phyloP scores from a whole-genome alignment of 2,888 invertebrate species.

The Zygaena filipendulae region DNA sequence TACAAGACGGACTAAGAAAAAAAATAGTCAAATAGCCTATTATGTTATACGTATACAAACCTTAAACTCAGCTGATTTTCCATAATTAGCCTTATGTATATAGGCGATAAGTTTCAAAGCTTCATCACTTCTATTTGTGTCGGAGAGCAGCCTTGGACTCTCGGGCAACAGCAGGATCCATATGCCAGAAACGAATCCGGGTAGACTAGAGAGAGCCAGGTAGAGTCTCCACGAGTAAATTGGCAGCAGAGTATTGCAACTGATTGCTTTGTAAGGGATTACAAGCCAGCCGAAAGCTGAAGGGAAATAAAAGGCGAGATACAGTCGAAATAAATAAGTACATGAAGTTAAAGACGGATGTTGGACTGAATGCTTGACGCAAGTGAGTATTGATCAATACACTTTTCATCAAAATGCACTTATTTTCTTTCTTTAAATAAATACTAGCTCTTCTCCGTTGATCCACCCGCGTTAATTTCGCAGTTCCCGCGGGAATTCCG shows the following conservation, averaged over 20 bases:
- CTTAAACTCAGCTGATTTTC: conserved; percentile 58
- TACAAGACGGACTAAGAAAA: too few relatives aligned
- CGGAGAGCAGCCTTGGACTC: conserved; percentile 74
- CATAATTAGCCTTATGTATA: conserved; percentile 66
- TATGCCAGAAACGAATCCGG: conserved; percentile 70
- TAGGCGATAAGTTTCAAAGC: conserved; percentile 68
- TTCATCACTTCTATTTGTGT: conserved; percentile 66
- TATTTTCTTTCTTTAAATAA: too few relatives aligned
- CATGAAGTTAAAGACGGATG: too few relatives aligned
- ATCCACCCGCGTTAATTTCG: too few relatives aligned
- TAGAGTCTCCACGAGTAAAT: conserved; percentile 80
- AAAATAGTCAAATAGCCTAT: too few relatives aligned
- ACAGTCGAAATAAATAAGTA: conserved; percentile 1
- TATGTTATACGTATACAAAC: too few relatives aligned
- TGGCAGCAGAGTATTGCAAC: conserved; percentile 37
- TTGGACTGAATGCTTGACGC: too few relatives aligned
- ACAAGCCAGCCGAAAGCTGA: conserved; percentile 73
- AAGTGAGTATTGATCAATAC: too few relatives aligned
- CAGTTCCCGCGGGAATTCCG: too few relatives aligned
- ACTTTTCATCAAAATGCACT: too few relatives aligned
- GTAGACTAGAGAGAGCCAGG: conserved; percentile 71
- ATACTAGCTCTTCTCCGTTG: too few relatives aligned
- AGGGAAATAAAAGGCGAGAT: conserved; percentile 22
- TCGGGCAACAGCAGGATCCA: conserved; percentile 73
- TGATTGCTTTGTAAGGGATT: conserved; percentile 60